phyloP scores from a whole-genome alignment of 2,888 invertebrate genomes.

The Acleris laterana region DNA sequence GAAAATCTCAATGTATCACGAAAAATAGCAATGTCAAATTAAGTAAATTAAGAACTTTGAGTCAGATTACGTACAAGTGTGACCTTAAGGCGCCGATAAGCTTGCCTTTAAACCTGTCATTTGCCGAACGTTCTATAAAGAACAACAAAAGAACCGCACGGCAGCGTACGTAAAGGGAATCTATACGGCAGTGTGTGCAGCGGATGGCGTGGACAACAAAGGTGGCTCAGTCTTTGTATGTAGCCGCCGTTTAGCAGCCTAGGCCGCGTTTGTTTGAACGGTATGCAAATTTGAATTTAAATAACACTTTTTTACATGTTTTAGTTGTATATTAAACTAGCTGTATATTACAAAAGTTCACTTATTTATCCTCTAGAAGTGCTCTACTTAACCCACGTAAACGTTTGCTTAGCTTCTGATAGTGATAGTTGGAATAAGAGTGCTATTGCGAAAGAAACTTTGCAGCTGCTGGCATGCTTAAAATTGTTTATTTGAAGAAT shows the following conservation, averaged over 20 bases:
- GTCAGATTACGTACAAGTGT: background rate
- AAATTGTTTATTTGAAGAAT: no score
- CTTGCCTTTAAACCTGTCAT: conserved; percentile 6
- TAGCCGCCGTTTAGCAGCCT: conserved; percentile 23
- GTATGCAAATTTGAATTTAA: background rate
- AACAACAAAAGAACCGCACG: conserved; percentile 25
- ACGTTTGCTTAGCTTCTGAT: no score
- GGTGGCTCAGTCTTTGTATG: conserved; percentile 26
- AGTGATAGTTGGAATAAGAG: no score
- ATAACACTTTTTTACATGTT: background rate
- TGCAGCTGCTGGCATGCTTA: no score
- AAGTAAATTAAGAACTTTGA: no score
- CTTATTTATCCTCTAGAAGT: no score
- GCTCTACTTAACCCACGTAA: no score
- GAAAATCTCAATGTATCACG: no score
- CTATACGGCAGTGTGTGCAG: conserved; percentile 26
- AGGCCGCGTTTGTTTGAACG: background rate
- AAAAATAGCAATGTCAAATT: no score
- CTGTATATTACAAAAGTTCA: background rate
- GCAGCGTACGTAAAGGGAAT: conserved; percentile 26
- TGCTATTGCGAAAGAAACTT: no score
- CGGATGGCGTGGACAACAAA: conserved; percentile 33
- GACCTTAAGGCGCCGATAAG: background rate
- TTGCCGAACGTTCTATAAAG: conserved; percentile 12
- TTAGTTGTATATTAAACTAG: no score